Percentiles rank a stretch among this genome's conserved stretches.
phyloP scores from a whole-genome alignment of 2,113 vertebrate genomes.

The Anseranas semipalmata region DNA sequence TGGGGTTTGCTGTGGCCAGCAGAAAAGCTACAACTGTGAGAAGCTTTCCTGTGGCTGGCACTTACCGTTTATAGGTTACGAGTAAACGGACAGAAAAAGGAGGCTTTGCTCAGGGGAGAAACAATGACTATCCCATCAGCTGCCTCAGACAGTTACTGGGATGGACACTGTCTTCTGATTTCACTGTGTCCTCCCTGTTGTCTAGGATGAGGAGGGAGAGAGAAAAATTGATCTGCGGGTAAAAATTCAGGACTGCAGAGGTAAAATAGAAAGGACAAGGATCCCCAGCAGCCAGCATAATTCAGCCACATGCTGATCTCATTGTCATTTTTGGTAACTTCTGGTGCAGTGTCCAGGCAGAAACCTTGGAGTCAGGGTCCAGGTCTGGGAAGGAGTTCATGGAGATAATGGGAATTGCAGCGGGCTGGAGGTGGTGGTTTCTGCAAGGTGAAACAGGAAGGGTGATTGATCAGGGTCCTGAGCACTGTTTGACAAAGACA shows the following conservation, averaged over 20 bases:
- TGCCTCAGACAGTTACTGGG: neutral
- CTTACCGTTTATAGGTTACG: neutral
- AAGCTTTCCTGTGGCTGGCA: neutral
- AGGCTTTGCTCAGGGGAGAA: neutral
- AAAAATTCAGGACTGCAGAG: neutral
- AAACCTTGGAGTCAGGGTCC: neutral
- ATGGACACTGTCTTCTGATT: neutral
- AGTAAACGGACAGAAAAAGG: neutral
- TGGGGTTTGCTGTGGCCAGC: neutral
- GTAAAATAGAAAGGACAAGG: neutral
- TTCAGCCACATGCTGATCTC: fast-evolving
- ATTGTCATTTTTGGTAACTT: neutral
- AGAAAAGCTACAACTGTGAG: neutral
- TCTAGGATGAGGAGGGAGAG: neutral
- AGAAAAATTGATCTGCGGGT: neutral
- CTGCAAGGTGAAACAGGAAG: neutral
- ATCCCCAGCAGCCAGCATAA: neutral
- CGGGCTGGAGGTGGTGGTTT: neutral
- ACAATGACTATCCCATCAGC: fast-evolving
- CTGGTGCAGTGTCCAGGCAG: neutral
- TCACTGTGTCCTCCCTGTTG: neutral
- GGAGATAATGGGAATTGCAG: neutral
- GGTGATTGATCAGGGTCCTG: neutral
- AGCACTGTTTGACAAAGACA: neutral
- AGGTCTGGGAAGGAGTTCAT: fast-evolving